These are phyloP conservation scores for human DNA, from an alignment of 2,113 vertebrate species.

Conservation along the genomic window GRCh38 chr18:27848001-27848500, in stretches of 20 bases:
- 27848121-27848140: conserved; percentile 6
- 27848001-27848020: not conserved
- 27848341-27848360: conserved; percentile 51
- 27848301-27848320: conserved; percentile 63
- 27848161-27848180: not conserved
- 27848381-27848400: conserved; percentile 20
- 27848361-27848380: conserved; percentile 61
- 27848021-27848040: not conserved
- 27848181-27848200: conserved; percentile 32
- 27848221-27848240: conserved; percentile 61
- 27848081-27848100: not conserved
- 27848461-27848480: conserved; percentile 35
- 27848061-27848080: not conserved
- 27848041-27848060: not conserved
- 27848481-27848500: not conserved
- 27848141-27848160: not conserved
- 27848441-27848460: not conserved
- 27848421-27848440: not conserved
- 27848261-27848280: conserved; percentile 66
- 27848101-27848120: not conserved
- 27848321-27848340: conserved; percentile 60
- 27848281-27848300: conserved; percentile 71
- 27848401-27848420: conserved; percentile 29
- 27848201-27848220: conserved; percentile 49
- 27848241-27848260: conserved; percentile 54